A percentile compares a stretch with the other conserved stretches of the same genome.
These are phyloP conservation scores for Stramonita haemastoma DNA, from an alignment of 2,888 invertebrate species.

Conservation along the genomic window DNA sequence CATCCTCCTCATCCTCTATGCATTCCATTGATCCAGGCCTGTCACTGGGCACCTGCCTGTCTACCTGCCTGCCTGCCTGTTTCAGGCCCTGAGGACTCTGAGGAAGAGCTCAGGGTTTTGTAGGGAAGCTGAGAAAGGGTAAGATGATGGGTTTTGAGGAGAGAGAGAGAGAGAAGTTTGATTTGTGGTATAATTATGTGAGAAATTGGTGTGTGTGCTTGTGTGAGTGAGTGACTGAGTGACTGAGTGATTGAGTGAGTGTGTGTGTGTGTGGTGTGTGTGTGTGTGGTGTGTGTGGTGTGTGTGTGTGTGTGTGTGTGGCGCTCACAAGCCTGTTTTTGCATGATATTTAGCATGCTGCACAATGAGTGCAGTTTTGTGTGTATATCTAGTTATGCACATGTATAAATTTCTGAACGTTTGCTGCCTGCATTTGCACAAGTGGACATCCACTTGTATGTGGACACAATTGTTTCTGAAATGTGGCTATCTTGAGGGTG, in stretches of 20 bases:
- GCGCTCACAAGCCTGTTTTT: neutral
- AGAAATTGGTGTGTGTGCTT: neutral
- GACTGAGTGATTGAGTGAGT: neutral
- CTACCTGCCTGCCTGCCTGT: neutral
- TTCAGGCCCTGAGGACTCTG: neutral
- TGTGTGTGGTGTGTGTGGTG: neutral
- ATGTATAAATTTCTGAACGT: too few species aligned
- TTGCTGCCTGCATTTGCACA: too few species aligned
- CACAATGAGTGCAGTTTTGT: too few species aligned
- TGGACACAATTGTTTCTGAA: too few species aligned
- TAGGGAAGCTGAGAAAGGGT: too few species aligned
- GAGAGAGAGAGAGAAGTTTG: neutral
- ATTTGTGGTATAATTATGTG: neutral
- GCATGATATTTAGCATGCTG: too few species aligned
- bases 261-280: neutral
- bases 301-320: neutral
- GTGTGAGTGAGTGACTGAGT: neutral
- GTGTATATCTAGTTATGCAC: too few species aligned
- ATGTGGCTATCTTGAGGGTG: too few species aligned
- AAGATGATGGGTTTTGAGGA: neutral
- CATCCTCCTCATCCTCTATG: constrained; percentile 83
- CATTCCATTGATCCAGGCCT: constrained; percentile 70
- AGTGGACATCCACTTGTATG: too few species aligned
- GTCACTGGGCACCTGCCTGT: too few species aligned
- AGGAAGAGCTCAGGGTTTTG: too few species aligned